Evolutionary conservation across 2,113 vertebrate species (phyloP).

Genomic region (Caloenas nicobarica): DNA sequence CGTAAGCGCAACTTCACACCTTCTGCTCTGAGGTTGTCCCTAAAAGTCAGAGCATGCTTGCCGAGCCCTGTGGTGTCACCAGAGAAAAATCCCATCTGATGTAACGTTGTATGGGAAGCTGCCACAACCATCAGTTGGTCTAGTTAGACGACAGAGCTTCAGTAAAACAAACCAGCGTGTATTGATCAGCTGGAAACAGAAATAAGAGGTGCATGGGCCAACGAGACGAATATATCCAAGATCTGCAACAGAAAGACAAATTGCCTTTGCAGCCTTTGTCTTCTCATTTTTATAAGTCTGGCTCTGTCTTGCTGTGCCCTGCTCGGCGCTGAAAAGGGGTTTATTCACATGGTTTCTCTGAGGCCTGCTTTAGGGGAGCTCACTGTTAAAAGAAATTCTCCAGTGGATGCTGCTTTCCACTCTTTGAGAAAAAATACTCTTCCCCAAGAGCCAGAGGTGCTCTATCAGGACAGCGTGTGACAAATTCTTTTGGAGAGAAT

Average conservation of each 20-base stretch:
- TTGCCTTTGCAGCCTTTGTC: conserved; percentile 49
- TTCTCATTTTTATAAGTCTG: conserved; percentile 12
- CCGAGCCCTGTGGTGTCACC: conserved; percentile 30
- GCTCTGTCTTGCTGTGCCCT: conserved; percentile 24
- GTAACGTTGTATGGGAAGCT: not conserved
- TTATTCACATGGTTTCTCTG: conserved; percentile 30
- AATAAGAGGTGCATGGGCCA: not conserved
- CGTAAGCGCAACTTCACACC: not conserved
- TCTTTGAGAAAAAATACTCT: not conserved
- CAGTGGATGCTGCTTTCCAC: not conserved
- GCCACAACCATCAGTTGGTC: not conserved
- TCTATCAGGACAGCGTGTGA: conserved; percentile 21
- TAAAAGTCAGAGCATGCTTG: not conserved
- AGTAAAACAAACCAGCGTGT: not conserved
- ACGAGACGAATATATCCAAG: not conserved
- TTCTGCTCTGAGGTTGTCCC: not conserved
- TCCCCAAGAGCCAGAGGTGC: not conserved
- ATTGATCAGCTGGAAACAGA: not conserved
- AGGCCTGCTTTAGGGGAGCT: not conserved
- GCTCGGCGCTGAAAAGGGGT: not conserved
- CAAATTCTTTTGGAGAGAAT: conserved; percentile 25
- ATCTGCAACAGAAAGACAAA: not conserved
- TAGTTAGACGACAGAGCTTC: not conserved
- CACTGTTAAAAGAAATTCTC: not conserved
- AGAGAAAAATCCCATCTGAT: conserved; percentile 7